These are phyloP conservation scores for Osmoderma eremita DNA, from an alignment of 2,888 invertebrate genomes.

Conservation along the genomic window DNA sequence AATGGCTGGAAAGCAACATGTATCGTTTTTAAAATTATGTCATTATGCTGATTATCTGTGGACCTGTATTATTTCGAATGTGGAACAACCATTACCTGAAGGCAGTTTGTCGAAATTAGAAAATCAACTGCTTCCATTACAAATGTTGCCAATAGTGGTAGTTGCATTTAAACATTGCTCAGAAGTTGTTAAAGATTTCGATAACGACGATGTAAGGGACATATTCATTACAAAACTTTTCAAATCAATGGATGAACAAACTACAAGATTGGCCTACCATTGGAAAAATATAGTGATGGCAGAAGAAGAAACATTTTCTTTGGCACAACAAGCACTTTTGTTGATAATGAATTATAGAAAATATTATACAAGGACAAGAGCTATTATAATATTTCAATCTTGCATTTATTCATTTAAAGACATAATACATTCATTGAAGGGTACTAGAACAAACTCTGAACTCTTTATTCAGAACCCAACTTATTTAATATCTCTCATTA, in stretches of 20 bases:
- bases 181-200: slow-evolving; percentile 46
- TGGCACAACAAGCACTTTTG: slow-evolving; percentile 68
- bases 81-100: slow-evolving; percentile 54
- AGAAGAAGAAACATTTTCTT: slow-evolving; percentile 60
- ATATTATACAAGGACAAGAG: slow-evolving; percentile 70
- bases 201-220: slow-evolving; percentile 67
- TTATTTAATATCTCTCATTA: slow-evolving; percentile 74
- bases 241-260: slow-evolving; percentile 72
- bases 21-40: slow-evolving; percentile 60
- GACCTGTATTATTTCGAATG: slow-evolving; percentile 60
- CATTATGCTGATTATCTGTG: slow-evolving; percentile 63
- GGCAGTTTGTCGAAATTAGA: slow-evolving; percentile 63
- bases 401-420: slow-evolving; percentile 71
- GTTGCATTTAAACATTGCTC: slow-evolving; percentile 60
- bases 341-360: slow-evolving; percentile 69
- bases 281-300: slow-evolving; percentile 61
- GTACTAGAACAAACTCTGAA: slow-evolving; percentile 49
- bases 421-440: slow-evolving; percentile 59
- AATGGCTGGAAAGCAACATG: slow-evolving; percentile 56
- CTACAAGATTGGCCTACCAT: slow-evolving; percentile 65
- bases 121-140: slow-evolving; percentile 71
- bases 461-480: slow-evolving; percentile 56
- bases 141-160: slow-evolving; percentile 71
- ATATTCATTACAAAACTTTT: slow-evolving; percentile 71
- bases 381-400: slow-evolving; percentile 72